Percentiles rank a stretch among this genome's conserved stretches.
Evolutionary conservation across 1,140 invertebrate genomes (phyloP).

Genomic region (Helicoverpa zea): DNA sequence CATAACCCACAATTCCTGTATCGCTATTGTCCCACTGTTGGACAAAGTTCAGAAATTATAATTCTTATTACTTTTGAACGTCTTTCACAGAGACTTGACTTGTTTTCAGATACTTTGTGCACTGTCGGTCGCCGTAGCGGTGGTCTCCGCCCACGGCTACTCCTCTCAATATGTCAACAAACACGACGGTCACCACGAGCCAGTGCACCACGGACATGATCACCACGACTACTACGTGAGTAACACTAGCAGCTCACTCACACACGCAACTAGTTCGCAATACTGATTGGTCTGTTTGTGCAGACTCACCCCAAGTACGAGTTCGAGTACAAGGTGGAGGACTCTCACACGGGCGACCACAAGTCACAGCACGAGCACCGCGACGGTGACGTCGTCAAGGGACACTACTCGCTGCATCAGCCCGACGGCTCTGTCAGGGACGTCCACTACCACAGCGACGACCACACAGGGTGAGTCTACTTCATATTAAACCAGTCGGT

Average conservation of each 20-base stretch:
- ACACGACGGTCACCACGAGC: slow-evolving; percentile 65
- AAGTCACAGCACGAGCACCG: slow-evolving; percentile 71
- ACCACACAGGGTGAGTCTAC: slow-evolving; percentile 73
- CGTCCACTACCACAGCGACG: slow-evolving; percentile 74
- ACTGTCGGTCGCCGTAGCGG: slow-evolving; percentile 56
- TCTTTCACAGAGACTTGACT: no score
- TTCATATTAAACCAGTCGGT: no score
- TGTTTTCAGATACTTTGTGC: slow-evolving; percentile 66
- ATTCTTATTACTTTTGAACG: no score
- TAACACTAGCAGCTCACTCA: background rate
- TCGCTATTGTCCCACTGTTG: no score
- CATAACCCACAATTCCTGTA: no score
- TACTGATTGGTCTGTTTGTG: background rate
- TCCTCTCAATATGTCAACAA: slow-evolving; percentile 70
- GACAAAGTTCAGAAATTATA: no score
- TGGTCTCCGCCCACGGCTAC: slow-evolving; percentile 59
- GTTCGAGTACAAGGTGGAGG: slow-evolving; percentile 77
- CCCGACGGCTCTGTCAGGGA: slow-evolving; percentile 76
- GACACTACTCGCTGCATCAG: slow-evolving; percentile 82
- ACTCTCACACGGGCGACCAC: slow-evolving; percentile 69
- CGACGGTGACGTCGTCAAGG: slow-evolving; percentile 79
- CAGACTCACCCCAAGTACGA: slow-evolving; percentile 67
- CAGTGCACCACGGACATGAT: slow-evolving; percentile 49
- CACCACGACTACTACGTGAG: slow-evolving; percentile 54
- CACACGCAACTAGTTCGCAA: background rate